Base-by-base conservation (phyloP, 2,888 invertebrate species). In the Calliopum simillimum region DNA sequence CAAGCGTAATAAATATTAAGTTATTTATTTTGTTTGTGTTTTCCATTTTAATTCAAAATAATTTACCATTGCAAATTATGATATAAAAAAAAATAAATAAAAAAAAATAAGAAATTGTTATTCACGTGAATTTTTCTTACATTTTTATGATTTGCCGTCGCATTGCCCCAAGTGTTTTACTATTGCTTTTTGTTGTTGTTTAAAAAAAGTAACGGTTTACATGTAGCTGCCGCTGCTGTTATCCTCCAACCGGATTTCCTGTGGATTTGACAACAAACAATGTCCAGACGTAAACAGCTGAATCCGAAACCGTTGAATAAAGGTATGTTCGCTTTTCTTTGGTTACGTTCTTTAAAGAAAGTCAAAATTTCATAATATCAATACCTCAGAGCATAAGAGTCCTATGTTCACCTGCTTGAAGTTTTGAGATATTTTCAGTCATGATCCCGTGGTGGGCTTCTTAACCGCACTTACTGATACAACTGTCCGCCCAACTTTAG, bases 261-360 rank as follows among this genome's bases (percentile, higher is more conserved):
- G 75, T 73, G 75, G 75, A 74, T 76, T 75, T 78, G 75, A 73
- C 78, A 77, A 74, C 70, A 70, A 73, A 80, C 78, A 81, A 96
- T 96, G 96, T 96, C 96, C 87, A 93, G 96, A 87, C 91, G 96
- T 89, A 96, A 96, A 90, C 96, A 96, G 90, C 94, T 95, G 89
- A 96, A 96, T 89, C 96, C 96, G 81, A 96, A 96, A 88, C 96
- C 96, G 86, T 90, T 86, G 79, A 84, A 96, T 84, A 96, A 96
- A 96, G 93, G 96, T 96, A 88, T 91, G 94, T 92, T 16, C 5
- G 16, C 12, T 58, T 41, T 58, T 33, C 1, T 14, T 41, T 21
- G 23, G 16, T n/a, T n/a, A n/a, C n/a, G n/a, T n/a, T n/a, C n/a
- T n/a, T n/a, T n/a, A n/a, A n/a, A n/a, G n/a, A n/a, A n/a, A n/a